Evolutionary conservation across 2,888 invertebrate genomes (phyloP).

Genomic region (Watsonalla cultraria): DNA sequence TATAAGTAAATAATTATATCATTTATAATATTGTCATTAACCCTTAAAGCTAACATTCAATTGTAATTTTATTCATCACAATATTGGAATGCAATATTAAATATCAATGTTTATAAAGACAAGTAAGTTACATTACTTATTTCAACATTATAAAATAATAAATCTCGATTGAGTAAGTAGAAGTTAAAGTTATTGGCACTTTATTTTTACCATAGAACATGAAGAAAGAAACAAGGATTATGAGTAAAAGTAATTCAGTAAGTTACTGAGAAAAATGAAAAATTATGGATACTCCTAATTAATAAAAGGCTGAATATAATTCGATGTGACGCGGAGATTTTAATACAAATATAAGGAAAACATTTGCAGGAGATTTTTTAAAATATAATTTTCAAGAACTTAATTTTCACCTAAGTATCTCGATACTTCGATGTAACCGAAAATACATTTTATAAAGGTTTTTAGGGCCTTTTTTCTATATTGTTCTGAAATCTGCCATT

Average conservation of each 20-base stretch:
- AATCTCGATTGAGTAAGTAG: neutral
- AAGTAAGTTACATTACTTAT: neutral
- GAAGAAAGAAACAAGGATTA: neutral
- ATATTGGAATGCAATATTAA: conserved; percentile 33
- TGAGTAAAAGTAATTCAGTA: neutral
- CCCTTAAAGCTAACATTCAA: conserved; percentile 31
- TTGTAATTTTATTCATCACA: conserved; percentile 16
- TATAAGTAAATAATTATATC: conserved; percentile 16
- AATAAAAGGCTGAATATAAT: neutral
- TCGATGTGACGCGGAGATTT: conserved; percentile 1
- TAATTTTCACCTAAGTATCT: too few species aligned
- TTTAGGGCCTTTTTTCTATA: neutral
- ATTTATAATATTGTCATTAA: conserved; percentile 40
- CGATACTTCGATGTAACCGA: neutral
- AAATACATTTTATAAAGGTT: conserved; percentile 2
- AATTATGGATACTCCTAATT: neutral
- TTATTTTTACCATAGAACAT: conserved; percentile 19
- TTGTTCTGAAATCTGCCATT: neutral
- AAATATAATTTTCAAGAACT: too few species aligned
- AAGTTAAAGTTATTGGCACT: conserved; percentile 23
- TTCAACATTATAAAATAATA: neutral
- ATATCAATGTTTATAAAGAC: conserved; percentile 19
- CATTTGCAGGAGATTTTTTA: too few species aligned
- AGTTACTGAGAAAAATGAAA: neutral
- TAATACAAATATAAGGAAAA: neutral